Evolutionary conservation across 2,113 vertebrate species (phyloP).

Genomic region (Aegypius monachus): DNA sequence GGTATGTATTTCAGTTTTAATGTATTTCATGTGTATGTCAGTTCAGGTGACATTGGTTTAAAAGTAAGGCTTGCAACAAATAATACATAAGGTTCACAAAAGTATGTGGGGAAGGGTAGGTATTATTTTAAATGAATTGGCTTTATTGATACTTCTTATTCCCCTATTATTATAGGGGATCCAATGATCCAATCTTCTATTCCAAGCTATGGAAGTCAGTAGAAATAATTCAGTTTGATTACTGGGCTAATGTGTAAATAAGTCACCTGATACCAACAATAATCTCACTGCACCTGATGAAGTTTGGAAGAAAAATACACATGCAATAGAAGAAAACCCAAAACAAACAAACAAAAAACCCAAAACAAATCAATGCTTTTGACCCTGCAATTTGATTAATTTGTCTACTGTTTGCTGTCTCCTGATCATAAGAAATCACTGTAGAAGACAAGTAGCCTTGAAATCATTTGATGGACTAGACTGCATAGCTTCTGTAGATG

Average conservation of each 20-base stretch:
- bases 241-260: neutral
- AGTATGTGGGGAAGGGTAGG: neutral
- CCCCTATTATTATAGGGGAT: neutral
- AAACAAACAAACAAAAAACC: neutral
- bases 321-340: neutral
- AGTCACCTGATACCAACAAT: neutral
- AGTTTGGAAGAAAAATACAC: neutral
- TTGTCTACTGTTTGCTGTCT: neutral
- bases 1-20: neutral
- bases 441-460: neutral
- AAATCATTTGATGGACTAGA: neutral
- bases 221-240: neutral
- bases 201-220: neutral
- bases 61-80: neutral
- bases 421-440: neutral
- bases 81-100: neutral
- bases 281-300: neutral
- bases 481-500: neutral
- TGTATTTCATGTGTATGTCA: neutral
- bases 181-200: neutral
- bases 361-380: neutral
- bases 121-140: neutral
- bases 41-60: neutral
- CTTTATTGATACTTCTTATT: neutral
- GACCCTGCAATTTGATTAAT: neutral